These are phyloP conservation scores for Drosophila eohydei DNA, from an alignment of 2,888 invertebrate species.

Conservation along the genomic window DNA sequence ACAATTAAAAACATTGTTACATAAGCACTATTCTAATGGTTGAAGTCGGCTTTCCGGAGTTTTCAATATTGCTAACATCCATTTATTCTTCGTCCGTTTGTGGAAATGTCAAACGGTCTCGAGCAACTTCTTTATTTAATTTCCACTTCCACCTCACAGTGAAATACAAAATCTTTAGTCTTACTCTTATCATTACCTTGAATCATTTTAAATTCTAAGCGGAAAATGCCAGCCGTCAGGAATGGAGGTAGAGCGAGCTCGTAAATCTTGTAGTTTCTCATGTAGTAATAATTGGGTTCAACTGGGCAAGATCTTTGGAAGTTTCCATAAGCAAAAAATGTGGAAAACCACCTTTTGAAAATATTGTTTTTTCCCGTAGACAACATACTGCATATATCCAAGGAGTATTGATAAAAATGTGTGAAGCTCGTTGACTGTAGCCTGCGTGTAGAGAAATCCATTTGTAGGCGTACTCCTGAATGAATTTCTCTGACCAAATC, in stretches of 20 bases:
- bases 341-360: slow-evolving; percentile 50
- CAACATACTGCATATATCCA: slow-evolving; percentile 68
- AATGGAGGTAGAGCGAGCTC: slow-evolving; percentile 50
- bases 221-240: slow-evolving; percentile 49
- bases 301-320: slow-evolving; percentile 61
- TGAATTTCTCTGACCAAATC: slow-evolving; percentile 21
- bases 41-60: too few species aligned
- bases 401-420: slow-evolving; percentile 47
- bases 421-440: slow-evolving; percentile 13
- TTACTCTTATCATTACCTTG: slow-evolving; percentile 23
- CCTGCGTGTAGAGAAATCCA: slow-evolving; percentile 39
- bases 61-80: too few species aligned
- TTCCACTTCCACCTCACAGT: slow-evolving; percentile 40
- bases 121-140: slow-evolving; percentile 34
- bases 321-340: slow-evolving; percentile 61
- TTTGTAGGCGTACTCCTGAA: slow-evolving; percentile 36
- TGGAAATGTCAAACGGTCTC: too few species aligned
- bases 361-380: slow-evolving; percentile 40
- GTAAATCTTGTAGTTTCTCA: slow-evolving; percentile 46
- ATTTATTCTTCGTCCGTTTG: too few species aligned
- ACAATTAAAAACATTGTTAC: too few species aligned
- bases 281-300: slow-evolving; percentile 43
- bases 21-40: too few species aligned
- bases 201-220: slow-evolving; percentile 35
- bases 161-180: slow-evolving; percentile 31